phyloP scores from a whole-genome alignment of 2,888 invertebrate species.

The Heliconius cydno region DNA sequence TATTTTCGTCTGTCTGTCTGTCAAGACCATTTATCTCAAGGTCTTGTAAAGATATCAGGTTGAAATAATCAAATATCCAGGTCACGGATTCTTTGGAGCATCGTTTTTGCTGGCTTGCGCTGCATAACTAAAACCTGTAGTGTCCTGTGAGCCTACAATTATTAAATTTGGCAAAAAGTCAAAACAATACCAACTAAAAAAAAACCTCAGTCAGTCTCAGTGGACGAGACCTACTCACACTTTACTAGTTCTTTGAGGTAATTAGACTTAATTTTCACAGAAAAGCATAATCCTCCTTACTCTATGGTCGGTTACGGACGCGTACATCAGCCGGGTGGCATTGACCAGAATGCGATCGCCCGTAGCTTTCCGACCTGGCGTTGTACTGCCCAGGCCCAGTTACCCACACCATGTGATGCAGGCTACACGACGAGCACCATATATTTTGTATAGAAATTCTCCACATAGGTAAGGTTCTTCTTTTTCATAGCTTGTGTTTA shows the following conservation, averaged over 20 bases:
- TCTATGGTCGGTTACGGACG: constrained; percentile 63
- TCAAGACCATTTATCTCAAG: no score
- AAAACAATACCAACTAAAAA: no score
- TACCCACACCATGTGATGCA: constrained; percentile 61
- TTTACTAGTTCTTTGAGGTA: background rate
- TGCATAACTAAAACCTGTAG: no score
- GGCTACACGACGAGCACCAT: constrained; percentile 68
- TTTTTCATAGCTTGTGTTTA: no score
- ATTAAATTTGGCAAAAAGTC: no score
- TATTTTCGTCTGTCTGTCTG: no score
- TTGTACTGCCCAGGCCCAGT: constrained; percentile 61
- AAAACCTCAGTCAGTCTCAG: no score
- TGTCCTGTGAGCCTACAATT: no score
- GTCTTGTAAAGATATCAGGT: no score
- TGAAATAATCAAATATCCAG: no score
- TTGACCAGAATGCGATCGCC: constrained; percentile 62
- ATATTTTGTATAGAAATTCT: constrained; percentile 66
- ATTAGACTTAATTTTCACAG: constrained; percentile 27
- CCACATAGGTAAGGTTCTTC: constrained; percentile 61
- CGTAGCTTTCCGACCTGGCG: constrained; percentile 69
- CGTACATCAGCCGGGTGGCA: constrained; percentile 69
- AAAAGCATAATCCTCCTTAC: constrained; percentile 56
- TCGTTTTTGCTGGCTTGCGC: no score
- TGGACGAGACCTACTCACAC: background rate
- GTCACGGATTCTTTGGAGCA: no score